Evolutionary conservation across 2,888 invertebrate species (phyloP).

Genomic region (Protophormia terraenovae): DNA sequence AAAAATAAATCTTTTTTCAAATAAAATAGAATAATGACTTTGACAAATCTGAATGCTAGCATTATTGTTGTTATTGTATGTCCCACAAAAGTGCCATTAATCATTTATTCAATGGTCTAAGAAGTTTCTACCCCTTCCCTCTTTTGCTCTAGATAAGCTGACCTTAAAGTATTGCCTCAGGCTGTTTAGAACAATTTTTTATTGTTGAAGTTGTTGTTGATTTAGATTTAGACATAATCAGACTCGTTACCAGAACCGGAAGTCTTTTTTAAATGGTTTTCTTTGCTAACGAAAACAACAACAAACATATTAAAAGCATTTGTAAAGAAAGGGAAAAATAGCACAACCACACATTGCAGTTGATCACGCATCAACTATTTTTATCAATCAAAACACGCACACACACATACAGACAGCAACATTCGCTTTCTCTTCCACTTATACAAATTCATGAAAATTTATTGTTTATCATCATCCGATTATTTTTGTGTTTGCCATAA

Average conservation of each 20-base stretch:
- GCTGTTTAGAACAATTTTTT: neutral
- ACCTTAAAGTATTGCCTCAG: neutral
- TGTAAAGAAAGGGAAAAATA: neutral
- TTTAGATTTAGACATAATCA: neutral
- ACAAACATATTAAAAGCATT: too few relatives aligned
- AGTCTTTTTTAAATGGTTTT: conserved; percentile 26
- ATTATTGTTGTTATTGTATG: neutral
- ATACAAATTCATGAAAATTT: conserved; percentile 8
- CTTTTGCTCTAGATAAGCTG: neutral
- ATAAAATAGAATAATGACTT: conserved; percentile 42
- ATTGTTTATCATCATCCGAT: conserved; percentile 5
- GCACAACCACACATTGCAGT: neutral
- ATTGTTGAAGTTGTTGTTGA: too few relatives aligned
- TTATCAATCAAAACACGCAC: conserved; percentile 6
- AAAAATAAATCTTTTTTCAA: conserved; percentile 19
- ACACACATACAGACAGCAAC: neutral
- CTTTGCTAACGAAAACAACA: neutral
- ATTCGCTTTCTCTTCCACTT: neutral
- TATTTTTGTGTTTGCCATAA: conserved; percentile 1
- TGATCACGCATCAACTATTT: neutral
- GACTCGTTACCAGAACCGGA: conserved; percentile 21
- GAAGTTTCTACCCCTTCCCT: neutral
- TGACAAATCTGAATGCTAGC: conserved; percentile 38
- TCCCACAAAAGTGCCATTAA: conserved; percentile 35
- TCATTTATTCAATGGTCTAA: conserved; percentile 18